Percentiles rank a stretch among this genome's conserved stretches.
Conservation (phyloP, 1,140 invertebrate species). For the Sminthurides bifidus region DNA sequence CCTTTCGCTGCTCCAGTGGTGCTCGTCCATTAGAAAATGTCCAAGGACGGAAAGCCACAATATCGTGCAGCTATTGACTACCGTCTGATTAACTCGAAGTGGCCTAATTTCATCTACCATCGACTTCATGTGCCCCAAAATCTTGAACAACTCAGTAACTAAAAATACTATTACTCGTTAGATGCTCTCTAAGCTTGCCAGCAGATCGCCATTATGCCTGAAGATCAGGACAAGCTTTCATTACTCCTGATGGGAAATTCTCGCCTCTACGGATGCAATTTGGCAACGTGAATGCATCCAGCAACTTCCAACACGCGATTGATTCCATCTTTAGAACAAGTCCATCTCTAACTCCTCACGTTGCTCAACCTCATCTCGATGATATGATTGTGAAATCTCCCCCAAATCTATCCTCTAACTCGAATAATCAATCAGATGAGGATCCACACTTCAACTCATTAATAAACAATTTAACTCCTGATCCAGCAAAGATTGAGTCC, state of each 20-base stretch:
- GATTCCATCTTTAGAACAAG: no score
- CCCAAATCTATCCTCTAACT: no score
- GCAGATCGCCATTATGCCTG: constrained; percentile 38
- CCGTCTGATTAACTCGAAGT: constrained; percentile 35
- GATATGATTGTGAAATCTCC: no score
- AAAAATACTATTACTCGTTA: constrained; percentile 37
- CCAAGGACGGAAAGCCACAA: no score
- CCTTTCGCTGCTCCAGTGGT: no score
- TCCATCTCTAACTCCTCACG: no score
- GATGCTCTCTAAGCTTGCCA: constrained; percentile 41
- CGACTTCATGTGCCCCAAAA: constrained; percentile 39
- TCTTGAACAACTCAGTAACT: constrained; percentile 37
- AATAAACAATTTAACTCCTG: constrained; percentile 34
- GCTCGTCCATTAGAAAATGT: no score
- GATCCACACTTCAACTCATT: no score
- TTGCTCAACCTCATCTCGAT: no score
- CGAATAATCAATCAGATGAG: no score
- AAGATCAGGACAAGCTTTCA: constrained; percentile 40
- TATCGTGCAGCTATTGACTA: not conserved
- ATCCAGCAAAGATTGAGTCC: constrained; percentile 32
- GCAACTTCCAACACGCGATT: no score
- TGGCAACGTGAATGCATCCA: no score
- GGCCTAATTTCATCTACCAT: constrained; percentile 36
- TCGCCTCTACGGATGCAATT: constrained; percentile 35
- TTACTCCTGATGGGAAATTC: constrained; percentile 35